These are phyloP conservation scores for Drosophila nigritarsus DNA, from an alignment of 2,888 invertebrate genomes.

Conservation along the genomic window DNA sequence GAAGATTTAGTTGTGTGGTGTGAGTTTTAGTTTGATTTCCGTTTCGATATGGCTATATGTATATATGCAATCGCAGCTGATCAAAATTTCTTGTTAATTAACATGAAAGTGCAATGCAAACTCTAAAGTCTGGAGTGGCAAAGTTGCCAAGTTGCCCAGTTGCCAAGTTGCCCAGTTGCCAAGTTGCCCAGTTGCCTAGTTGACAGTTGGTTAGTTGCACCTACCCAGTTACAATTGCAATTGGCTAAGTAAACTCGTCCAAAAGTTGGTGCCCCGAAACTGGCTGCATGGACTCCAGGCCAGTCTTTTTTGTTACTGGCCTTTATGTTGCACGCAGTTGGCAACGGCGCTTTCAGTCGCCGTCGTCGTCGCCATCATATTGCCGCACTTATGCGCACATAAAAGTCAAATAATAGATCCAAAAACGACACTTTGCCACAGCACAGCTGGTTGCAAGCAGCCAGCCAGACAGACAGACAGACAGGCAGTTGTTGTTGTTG, in stretches of 20 bases:
- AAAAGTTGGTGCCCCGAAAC: slow-evolving; percentile 28
- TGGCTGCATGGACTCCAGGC: slow-evolving; percentile 37
- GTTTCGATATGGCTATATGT: slow-evolving; percentile 25
- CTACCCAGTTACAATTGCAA: slow-evolving; percentile 32
- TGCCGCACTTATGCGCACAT: slow-evolving; percentile 81
- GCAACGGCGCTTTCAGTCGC: slow-evolving; percentile 50
- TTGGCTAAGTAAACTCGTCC: slow-evolving; percentile 54
- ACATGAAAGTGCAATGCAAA: slow-evolving; percentile 73
- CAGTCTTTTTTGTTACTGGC: slow-evolving; percentile 21
- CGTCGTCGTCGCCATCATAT: slow-evolving; percentile 71
- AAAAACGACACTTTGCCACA: slow-evolving; percentile 74
- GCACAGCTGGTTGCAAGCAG: slow-evolving; percentile 63
- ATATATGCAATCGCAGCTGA: slow-evolving; percentile 68
- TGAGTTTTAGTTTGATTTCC: not conserved
- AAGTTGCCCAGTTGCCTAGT: slow-evolving; percentile 6
- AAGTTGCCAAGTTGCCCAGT: slow-evolving; percentile 23
- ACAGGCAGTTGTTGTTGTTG: slow-evolving; percentile 33
- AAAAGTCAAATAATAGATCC: slow-evolving; percentile 83
- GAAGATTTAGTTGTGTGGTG: not conserved
- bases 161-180: slow-evolving; percentile 7
- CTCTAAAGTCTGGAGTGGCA: slow-evolving; percentile 23
- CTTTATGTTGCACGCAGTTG: slow-evolving; percentile 20
- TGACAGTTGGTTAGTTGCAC: slow-evolving; percentile 19
- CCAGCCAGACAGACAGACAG: slow-evolving; percentile 11
- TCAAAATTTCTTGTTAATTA: slow-evolving; percentile 75